Conservation (phyloP, 1,140 invertebrate genomes). For the Oppia nitens region DNA sequence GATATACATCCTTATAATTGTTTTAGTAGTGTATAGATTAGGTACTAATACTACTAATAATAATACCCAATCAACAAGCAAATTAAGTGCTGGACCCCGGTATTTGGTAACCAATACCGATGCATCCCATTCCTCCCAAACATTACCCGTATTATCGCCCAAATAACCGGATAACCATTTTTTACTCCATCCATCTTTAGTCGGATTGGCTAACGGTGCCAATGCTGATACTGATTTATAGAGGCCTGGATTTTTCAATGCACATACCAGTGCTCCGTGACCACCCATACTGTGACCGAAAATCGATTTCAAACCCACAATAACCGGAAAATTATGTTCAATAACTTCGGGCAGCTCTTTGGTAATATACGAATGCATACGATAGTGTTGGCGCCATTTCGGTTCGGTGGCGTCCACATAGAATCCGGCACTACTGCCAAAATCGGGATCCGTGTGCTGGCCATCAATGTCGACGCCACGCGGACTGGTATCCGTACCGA, state of each 20-base stretch:
- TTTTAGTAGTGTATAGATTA: constrained; percentile 22
- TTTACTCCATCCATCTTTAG: constrained; percentile 63
- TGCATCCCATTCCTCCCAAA: constrained; percentile 78
- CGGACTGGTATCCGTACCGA: constrained; percentile 90
- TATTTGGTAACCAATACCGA: constrained; percentile 64
- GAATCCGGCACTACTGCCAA: constrained; percentile 87
- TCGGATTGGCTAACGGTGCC: constrained; percentile 84
- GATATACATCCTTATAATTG: too few species aligned
- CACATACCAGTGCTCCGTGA: constrained; percentile 82
- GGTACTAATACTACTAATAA: constrained; percentile 1
- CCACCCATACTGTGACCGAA: constrained; percentile 68
- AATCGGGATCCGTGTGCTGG: constrained; percentile 66
- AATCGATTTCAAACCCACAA: constrained; percentile 11
- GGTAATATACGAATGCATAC: constrained; percentile 93
- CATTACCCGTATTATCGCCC: constrained; percentile 39
- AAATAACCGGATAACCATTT: constrained; percentile 78
- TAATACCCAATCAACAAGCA: constrained; percentile 76
- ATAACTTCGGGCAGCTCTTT: constrained; percentile 39
- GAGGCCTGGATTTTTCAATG: constrained; percentile 72
- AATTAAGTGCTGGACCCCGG: constrained; percentile 58
- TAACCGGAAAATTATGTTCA: constrained; percentile 18
- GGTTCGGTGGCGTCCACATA: constrained; percentile 80
- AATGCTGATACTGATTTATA: constrained; percentile 90
- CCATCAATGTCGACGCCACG: constrained; percentile 57
- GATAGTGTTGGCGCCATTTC: constrained; percentile 84